A percentile compares a stretch with the other conserved stretches of the same genome.
These are phyloP conservation scores for Drosophila varians DNA, from an alignment of 1,140 invertebrate genomes.

Conservation along the genomic window DNA sequence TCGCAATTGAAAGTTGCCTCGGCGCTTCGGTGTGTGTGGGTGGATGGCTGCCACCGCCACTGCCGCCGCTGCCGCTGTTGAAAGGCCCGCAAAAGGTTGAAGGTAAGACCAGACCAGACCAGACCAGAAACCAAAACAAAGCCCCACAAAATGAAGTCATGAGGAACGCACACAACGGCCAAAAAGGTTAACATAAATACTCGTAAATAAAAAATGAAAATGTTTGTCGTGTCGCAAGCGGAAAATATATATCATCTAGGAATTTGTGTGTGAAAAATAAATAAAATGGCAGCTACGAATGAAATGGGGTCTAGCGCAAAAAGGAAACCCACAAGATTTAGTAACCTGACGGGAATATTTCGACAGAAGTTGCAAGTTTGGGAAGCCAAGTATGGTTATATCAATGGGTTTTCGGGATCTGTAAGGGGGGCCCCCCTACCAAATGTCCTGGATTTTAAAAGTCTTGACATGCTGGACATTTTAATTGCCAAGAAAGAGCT, in stretches of 20 bases:
- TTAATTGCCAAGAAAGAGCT: not conserved
- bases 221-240: constrained; percentile 64
- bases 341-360: constrained; percentile 30
- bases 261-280: constrained; percentile 33
- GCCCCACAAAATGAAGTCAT: constrained; percentile 61
- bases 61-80: constrained; percentile 1
- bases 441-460: not conserved
- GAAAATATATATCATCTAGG: constrained; percentile 63
- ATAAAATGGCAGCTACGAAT: constrained; percentile 29
- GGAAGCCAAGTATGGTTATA: constrained; percentile 13
- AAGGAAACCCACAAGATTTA: constrained; percentile 41
- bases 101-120: constrained; percentile 65
- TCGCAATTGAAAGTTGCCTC: constrained; percentile 78
- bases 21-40: constrained; percentile 24
- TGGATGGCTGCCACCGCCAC: constrained; percentile 13
- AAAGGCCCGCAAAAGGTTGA: constrained; percentile 57
- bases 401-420: not conserved
- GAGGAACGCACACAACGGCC: constrained; percentile 36
- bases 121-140: constrained; percentile 60
- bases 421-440: not conserved
- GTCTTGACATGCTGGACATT: not conserved
- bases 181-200: constrained; percentile 68
- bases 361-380: constrained; percentile 30
- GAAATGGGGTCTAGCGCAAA: constrained; percentile 38
- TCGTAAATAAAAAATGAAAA: constrained; percentile 64